Percentiles rank a stretch among this genome's conserved stretches.
These are phyloP conservation scores for Arenaria interpres DNA, from an alignment of 2,113 vertebrate species.

Conservation along the genomic window DNA sequence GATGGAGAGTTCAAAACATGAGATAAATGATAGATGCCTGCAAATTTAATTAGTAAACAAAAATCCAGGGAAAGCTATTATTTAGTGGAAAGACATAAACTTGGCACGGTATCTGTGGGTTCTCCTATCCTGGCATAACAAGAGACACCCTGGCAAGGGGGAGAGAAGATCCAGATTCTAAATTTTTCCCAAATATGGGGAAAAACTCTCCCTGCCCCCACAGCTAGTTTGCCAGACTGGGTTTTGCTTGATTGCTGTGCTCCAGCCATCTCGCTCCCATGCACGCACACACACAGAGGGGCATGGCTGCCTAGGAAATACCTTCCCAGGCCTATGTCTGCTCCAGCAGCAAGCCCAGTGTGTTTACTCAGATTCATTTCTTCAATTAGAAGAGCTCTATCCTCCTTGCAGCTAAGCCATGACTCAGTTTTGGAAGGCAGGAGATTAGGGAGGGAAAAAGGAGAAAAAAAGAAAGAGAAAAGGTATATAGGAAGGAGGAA, in stretches of 20 bases:
- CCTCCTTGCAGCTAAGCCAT: background rate
- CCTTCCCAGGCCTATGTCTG: background rate
- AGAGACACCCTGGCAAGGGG: background rate
- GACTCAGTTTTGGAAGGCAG: background rate
- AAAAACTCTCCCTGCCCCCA: fast-evolving
- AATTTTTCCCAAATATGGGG: background rate
- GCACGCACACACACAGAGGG: background rate
- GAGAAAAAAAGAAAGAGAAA: background rate
- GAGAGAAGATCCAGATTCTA: background rate
- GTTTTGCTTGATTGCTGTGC: background rate
- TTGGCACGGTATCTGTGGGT: background rate
- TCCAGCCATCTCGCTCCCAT: fast-evolving
- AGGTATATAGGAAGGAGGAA: background rate
- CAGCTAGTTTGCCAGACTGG: background rate
- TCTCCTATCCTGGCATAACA: background rate
- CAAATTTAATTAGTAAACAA: background rate
- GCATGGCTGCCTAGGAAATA: background rate
- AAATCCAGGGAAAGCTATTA: background rate
- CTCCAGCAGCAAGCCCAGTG: background rate
- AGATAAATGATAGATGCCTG: background rate
- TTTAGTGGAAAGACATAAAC: background rate
- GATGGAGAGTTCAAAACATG: background rate
- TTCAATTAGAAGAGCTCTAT: background rate
- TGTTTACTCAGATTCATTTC: background rate
- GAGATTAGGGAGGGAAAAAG: background rate